A percentile compares a stretch with the other conserved stretches of the same genome.
phyloP scores from a whole-genome alignment of 2,113 vertebrate species.

The Ascaphus truei region DNA sequence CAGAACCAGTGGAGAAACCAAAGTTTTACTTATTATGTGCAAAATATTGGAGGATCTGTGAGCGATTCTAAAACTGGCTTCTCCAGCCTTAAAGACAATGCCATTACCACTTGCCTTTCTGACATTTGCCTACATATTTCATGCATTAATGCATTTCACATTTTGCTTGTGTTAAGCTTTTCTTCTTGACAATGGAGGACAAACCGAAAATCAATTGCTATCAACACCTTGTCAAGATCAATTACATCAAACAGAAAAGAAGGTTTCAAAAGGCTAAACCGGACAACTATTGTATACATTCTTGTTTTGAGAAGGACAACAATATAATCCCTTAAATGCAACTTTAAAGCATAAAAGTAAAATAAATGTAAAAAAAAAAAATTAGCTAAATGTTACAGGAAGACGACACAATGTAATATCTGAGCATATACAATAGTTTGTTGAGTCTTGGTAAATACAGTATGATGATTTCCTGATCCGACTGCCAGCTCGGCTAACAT shows the following conservation, averaged over 20 bases:
- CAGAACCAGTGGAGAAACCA: too few species aligned
- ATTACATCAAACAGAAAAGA: slow-evolving; percentile 33
- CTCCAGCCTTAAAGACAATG: too few species aligned
- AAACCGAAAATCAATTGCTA: slow-evolving; percentile 19
- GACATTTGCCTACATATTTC: slow-evolving; percentile 14
- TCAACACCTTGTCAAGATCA: slow-evolving; percentile 35
- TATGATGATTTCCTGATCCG: background rate
- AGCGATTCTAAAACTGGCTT: too few species aligned
- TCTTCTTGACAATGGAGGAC: background rate
- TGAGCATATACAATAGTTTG: background rate
- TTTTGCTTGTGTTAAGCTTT: slow-evolving; percentile 1
- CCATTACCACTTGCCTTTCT: background rate
- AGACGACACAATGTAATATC: background rate
- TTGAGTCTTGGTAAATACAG: background rate
- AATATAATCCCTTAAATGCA: background rate
- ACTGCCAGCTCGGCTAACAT: background rate
- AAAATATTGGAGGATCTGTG: too few species aligned
- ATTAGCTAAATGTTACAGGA: background rate
- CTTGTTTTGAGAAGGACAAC: slow-evolving; percentile 7
- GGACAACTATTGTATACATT: background rate
- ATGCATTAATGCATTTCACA: slow-evolving; percentile 7
- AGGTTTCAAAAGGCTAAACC: slow-evolving; percentile 23
- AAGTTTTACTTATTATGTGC: too few species aligned
- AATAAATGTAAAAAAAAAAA: too few species aligned
- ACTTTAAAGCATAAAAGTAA: background rate